Evolutionary conservation across 2,797 vertebrate species (phyloP), one percentile per base, ranked within the genome.

Genomic region (Strix occidentalis): DNA sequence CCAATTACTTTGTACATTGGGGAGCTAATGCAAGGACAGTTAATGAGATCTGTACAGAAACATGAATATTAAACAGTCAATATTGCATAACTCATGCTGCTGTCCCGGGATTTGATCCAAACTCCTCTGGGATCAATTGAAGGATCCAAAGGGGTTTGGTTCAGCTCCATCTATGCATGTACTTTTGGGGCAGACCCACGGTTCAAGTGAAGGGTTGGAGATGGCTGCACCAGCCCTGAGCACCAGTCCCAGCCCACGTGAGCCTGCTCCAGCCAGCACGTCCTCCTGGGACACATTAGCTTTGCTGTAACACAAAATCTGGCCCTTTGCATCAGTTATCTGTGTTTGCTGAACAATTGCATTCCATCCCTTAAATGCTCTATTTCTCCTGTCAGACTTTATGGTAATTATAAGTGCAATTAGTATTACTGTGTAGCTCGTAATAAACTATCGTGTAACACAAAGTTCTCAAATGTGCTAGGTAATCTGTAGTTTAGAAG

Each of bases 11-110:
- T 45, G 66, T 9, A 31, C 57, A 14, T 28, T 0, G 1, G 85
- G 89, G 83, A 63, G 61, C 33, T 79, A 84, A 93, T 35, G 72
- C 76, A 84, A 84, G 87, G 96, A 57, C 26, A 43, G 53, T 29
- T 94, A 86, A 70, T 46, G 84, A 94, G 69, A 33, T 31, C 79
- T 65, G 65, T 3, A 31, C 19, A 28, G 84, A 78, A 95, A 79
- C 50, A 54, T 4, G 57, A 80, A 78, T 93, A 84, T 81, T 82
- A 33, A 86, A 58, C 6, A 39, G 31, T 13, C 58, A 31, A 17
- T 35, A 64, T 20, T 80, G 35, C 84, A 64, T 74, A 80, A 61
- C 15, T 43, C 2, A 0, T 6, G 29, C 10, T 71, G 45, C 43
- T 41, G 1, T 37, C 31, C n/a, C 0, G 1, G 78, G 81, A 58